Base-by-base conservation (phyloP, 2,888 invertebrate genomes). In the Branchinecta sandiegonensis region DNA sequence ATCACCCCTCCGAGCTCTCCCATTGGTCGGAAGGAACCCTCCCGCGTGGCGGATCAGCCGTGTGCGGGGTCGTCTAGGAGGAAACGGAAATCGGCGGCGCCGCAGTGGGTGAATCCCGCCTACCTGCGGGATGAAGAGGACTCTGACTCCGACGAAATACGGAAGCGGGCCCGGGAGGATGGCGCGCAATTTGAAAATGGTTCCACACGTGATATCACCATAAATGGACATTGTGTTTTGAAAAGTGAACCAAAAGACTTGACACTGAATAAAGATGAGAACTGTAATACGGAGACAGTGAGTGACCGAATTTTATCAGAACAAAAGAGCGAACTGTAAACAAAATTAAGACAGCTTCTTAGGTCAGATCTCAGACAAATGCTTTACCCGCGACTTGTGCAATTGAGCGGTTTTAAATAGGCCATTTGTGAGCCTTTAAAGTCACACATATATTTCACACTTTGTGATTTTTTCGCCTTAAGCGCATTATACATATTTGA, bases 91-190 rank as follows among this genome's bases (percentile, higher is more conserved):
- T 93, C 94, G 1, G 94, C 93, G 1, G 94, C 94, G 68, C 95
- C 96, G 2, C 94, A 96, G 79, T 94, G 95, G 93, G 93, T 95
- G 7, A 94, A 94, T 78, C 95, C 95, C 9, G 91, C 91, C 74
- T 90, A 90, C 89, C 89, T 89, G 75, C 89, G 66, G 14, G 70
- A 67, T 13, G 70, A 56, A 46, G 71, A 68, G 65, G 69, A 68
- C 37, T 17, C 13, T 17, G 65, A 65, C 23, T 56, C 56, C n/a
- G 56, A 56, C 10, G 56, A 37, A 13, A 37, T 12, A 17, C 65
- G 17, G n/a, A 37, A 65, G 46, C 13, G n/a, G 23, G n/a, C 23
- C 6, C n/a, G n/a, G 65, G 65, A 65, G 65, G 65, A 65, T n/a
- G 37, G n/a, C 23, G 65, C 56, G n/a, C 56, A 56, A n/a, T n/a